Evolutionary conservation across 2,888 invertebrate species (phyloP), one percentile per base, ranked within the genome.

Genomic region (Parelbella ahira): DNA sequence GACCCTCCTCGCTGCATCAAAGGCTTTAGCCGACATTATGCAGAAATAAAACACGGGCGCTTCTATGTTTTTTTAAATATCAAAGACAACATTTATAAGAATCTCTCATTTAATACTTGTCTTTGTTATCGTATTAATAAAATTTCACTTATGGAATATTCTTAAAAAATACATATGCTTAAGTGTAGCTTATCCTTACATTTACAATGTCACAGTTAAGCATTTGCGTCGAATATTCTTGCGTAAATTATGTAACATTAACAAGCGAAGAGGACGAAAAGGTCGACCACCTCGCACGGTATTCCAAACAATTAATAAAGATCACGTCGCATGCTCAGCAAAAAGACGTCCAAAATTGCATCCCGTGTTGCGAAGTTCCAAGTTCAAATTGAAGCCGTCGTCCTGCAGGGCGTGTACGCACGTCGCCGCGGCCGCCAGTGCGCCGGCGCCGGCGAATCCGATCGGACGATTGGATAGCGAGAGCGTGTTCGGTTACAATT

Each of bases 311-410:
- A 75, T 78, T 76, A 68, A 54, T 54, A 47, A 45, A 45, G 32
- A 38, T 41, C 41, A 29, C 30, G 30, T 30, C 19, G 24, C 24
- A 11, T 37, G 32, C 59, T 62, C 63, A 78, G 74, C 72, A 76
- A 78, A 72, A 77, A 74, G 63, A 68, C 53, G 58, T 61, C 58
- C 56, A 56, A 71, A 73, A 71, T 71, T 54, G 69, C 71, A 72
- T 68, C 76, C 41, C 69, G 68, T 68, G 56, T 44, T 47, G 58
- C 57, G 51, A 52, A 62, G 64, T 68, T 69, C 65, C 68, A 78
- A 77, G 72, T 78, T 78, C 72, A 70, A 77, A 76, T 75, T 75
- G 72, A 76, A 71, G 62, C 53, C 54, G 62, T 63, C 54, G 55
- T 60, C 56, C 58, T 58, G 57, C 50, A 48, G 45, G 51, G 54